Conservation (phyloP, 1,140 invertebrate genomes). For the Dufourea novaeangliae region DNA sequence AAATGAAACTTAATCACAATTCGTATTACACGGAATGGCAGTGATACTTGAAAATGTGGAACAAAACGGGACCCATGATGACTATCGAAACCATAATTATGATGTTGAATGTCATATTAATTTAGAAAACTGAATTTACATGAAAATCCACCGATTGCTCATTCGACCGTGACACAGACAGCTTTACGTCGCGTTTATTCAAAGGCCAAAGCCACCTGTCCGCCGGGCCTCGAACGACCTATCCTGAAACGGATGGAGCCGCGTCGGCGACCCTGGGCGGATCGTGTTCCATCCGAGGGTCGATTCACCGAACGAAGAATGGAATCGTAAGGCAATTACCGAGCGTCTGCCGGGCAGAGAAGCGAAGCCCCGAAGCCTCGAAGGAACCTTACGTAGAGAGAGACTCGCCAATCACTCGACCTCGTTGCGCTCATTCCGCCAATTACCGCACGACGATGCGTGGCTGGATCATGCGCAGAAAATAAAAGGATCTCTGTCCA, state of each 20-base stretch:
- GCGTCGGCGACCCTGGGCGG: neutral
- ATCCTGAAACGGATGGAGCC: neutral
- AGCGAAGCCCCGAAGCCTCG: slow-evolving; percentile 30
- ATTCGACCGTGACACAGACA: too few species aligned
- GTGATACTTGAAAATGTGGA: too few species aligned
- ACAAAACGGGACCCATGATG: too few species aligned
- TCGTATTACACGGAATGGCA: too few species aligned
- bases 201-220: neutral
- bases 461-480: slow-evolving; percentile 53
- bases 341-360: neutral
- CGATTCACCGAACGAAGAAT: slow-evolving; percentile 15
- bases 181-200: too few species aligned
- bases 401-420: slow-evolving; percentile 74
- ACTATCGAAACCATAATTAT: too few species aligned
- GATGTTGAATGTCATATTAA: too few species aligned
- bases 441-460: slow-evolving; percentile 69
- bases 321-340: slow-evolving; percentile 18
- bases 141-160: too few species aligned
- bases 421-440: slow-evolving; percentile 78
- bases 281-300: neutral
- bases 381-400: slow-evolving; percentile 60
- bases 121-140: too few species aligned
- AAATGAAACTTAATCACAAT: too few species aligned
- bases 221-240: neutral
- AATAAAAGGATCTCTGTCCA: slow-evolving; percentile 70